Percentiles rank a stretch among this genome's conserved stretches.
Evolutionary conservation across 2,113 vertebrate genomes (phyloP).

Genomic region (Galbula dea): DNA sequence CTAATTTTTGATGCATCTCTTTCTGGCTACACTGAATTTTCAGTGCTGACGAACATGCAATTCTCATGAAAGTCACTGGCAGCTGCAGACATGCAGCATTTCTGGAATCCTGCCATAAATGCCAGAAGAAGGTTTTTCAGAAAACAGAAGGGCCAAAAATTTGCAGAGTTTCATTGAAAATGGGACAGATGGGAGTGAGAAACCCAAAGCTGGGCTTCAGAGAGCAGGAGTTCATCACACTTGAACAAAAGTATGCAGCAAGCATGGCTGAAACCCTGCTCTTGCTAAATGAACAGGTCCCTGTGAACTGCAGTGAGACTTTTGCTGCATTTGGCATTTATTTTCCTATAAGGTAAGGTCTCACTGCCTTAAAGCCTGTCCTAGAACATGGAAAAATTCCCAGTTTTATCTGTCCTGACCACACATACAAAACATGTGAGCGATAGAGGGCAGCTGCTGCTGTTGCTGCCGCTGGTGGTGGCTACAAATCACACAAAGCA

Average conservation of each 20-base stretch:
- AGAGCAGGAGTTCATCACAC: background rate
- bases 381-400: conserved; percentile 25
- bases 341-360: background rate
- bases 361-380: background rate
- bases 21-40: background rate
- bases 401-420: conserved; percentile 60
- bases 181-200: background rate
- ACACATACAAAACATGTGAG: background rate
- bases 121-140: background rate
- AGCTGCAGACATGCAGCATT: background rate
- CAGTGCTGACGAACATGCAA: background rate
- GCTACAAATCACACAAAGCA: conserved; percentile 65
- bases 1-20: background rate
- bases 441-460: conserved; percentile 33
- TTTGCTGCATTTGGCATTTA: background rate
- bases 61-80: background rate
- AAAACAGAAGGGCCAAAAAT: background rate
- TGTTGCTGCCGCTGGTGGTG: background rate
- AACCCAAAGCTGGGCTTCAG: background rate
- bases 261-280: rapidly evolving
- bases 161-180: background rate
- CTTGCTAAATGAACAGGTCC: background rate
- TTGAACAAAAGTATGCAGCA: background rate
- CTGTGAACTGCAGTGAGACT: background rate
- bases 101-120: background rate